These are phyloP conservation scores for Philypnodon macrostomus DNA, from an alignment of 2,797 vertebrate genomes.

Conservation along the genomic window DNA sequence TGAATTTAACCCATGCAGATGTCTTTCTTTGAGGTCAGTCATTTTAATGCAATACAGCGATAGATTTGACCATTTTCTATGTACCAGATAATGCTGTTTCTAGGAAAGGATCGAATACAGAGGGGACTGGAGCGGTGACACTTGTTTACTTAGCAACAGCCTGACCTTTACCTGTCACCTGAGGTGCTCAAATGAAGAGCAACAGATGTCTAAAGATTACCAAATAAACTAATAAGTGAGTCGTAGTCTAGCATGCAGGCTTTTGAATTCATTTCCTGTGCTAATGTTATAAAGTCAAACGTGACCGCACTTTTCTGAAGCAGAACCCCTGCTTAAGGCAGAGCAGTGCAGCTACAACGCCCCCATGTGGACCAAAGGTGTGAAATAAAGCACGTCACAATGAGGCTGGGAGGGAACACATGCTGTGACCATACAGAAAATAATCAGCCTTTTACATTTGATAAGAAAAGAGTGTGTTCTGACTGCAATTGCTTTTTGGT, in stretches of 20 bases:
- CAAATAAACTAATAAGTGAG: constrained; percentile 27
- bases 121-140: constrained; percentile 15
- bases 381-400: too few relatives aligned
- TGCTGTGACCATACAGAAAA: constrained; percentile 18
- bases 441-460: constrained; percentile 25
- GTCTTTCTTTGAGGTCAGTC: not conserved
- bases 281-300: constrained; percentile 16
- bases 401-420: too few relatives aligned
- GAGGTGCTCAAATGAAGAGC: constrained; percentile 44
- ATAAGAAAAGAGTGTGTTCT: constrained; percentile 6
- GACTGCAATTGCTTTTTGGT: constrained; percentile 14
- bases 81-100: constrained; percentile 17
- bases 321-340: constrained; percentile 5
- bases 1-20: constrained; percentile 13
- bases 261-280: constrained; percentile 21
- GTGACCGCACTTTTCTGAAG: constrained; percentile 9
- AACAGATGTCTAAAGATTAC: constrained; percentile 26
- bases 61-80: constrained; percentile 24
- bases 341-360: constrained; percentile 40
- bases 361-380: constrained; percentile 38
- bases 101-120: not conserved
- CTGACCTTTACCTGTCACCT: constrained; percentile 48
- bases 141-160: constrained; percentile 31
- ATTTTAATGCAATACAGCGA: constrained; percentile 33
- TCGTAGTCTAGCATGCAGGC: constrained; percentile 12